Percentiles rank a stretch among this genome's conserved stretches.
Evolutionary conservation across 2,888 invertebrate species (phyloP).

Genomic region (Cerceris ruficornis): DNA sequence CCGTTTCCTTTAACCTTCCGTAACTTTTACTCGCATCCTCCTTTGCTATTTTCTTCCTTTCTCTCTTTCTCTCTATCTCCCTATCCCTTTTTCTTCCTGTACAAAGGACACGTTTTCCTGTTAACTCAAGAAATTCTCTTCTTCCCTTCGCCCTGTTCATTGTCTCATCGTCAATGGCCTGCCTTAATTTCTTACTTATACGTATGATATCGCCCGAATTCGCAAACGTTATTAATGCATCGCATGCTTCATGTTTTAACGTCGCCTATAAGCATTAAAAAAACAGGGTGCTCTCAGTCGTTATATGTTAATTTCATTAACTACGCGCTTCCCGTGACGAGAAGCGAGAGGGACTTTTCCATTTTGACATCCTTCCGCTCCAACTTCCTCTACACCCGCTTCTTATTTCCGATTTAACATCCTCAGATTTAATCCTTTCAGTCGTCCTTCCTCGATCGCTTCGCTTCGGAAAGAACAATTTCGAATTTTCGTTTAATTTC

Average conservation of each 20-base stretch:
- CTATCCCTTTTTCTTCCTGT: slow-evolving; percentile 38
- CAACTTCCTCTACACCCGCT: too few species aligned
- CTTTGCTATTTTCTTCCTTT: slow-evolving; percentile 5
- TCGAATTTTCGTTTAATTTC: too few species aligned
- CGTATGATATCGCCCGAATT: slow-evolving; percentile 21
- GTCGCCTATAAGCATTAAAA: slow-evolving; percentile 58
- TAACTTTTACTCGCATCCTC: slow-evolving; percentile 7
- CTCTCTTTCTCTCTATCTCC: slow-evolving; percentile 12
- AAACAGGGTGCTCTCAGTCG: slow-evolving; percentile 53
- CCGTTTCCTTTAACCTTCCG: neutral
- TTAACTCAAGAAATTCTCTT: neutral
- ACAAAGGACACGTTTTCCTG: slow-evolving; percentile 53
- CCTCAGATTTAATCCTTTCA: too few species aligned
- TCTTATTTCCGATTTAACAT: too few species aligned
- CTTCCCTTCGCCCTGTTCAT: neutral
- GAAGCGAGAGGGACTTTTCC: neutral
- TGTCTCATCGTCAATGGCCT: slow-evolving; percentile 27
- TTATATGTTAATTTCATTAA: slow-evolving; percentile 35
- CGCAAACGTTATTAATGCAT: neutral
- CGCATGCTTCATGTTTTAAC: slow-evolving; percentile 3
- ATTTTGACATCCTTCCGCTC: neutral
- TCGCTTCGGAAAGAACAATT: too few species aligned
- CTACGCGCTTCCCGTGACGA: slow-evolving; percentile 22
- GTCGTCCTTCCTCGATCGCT: too few species aligned
- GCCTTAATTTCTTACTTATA: slow-evolving; percentile 7